Evolutionary conservation across 2,113 vertebrate genomes (phyloP).

Genomic region (Urocolius indicus): DNA sequence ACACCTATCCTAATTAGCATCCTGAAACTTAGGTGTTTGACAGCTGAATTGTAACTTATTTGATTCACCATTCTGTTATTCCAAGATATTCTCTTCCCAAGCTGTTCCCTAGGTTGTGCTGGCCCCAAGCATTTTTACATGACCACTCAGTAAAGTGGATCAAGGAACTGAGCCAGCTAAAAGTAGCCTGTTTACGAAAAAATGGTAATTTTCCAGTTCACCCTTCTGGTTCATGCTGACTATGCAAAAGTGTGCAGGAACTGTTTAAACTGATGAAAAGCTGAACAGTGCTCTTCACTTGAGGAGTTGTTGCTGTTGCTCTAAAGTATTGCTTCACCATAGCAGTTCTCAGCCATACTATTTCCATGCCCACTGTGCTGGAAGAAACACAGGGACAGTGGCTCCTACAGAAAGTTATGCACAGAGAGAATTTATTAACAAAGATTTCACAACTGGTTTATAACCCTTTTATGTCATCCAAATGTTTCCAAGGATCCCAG

Average conservation of each 20-base stretch:
- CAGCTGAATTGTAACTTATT: neutral
- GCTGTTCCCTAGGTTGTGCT: neutral
- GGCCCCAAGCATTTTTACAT: neutral
- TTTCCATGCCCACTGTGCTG: neutral
- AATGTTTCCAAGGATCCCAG: conserved; percentile 1
- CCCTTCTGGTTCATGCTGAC: neutral
- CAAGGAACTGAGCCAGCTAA: neutral
- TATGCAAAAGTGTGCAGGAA: neutral
- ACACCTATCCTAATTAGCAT: neutral
- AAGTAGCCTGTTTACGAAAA: neutral
- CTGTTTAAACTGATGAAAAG: neutral
- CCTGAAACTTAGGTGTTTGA: neutral
- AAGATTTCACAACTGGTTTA: neutral
- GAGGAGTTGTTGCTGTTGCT: neutral
- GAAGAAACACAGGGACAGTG: neutral
- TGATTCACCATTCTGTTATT: neutral
- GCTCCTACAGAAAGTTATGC: neutral
- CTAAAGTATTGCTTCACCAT: neutral
- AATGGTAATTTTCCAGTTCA: neutral
- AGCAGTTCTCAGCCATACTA: neutral
- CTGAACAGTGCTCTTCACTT: neutral
- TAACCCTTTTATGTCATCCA: neutral
- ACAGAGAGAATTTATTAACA: neutral
- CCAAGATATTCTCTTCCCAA: neutral
- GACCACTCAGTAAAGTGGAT: neutral